Conservation (phyloP, 2,888 invertebrate species). For the Pollenia amentaria region DNA sequence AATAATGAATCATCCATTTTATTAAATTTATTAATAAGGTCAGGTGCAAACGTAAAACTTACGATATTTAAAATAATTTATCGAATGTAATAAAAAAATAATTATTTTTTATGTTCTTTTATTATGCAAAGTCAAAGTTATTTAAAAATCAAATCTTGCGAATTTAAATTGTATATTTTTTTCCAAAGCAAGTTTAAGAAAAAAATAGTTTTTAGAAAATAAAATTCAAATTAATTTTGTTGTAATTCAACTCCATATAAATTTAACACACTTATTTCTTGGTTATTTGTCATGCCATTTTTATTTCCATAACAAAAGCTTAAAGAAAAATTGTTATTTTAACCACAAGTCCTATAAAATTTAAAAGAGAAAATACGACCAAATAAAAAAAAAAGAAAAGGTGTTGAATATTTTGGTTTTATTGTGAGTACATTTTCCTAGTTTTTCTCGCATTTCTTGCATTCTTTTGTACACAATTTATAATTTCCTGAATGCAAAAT, state of each 20-base stretch:
- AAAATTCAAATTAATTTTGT: slow-evolving; percentile 43
- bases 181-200: neutral
- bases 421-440: slow-evolving; percentile 37
- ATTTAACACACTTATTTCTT: slow-evolving; percentile 46
- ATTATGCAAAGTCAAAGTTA: neutral
- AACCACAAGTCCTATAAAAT: slow-evolving; percentile 46
- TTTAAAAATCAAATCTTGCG: neutral
- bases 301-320: slow-evolving; percentile 25
- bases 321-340: slow-evolving; percentile 40
- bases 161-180: neutral
- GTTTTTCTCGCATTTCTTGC: slow-evolving; percentile 1
- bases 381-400: slow-evolving; percentile 55
- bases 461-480: slow-evolving; percentile 44
- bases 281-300: slow-evolving; percentile 46
- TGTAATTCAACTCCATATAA: slow-evolving; percentile 30
- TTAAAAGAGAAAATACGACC: slow-evolving; percentile 22
- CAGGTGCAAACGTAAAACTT: neutral
- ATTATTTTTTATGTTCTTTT: neutral
- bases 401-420: slow-evolving; percentile 53
- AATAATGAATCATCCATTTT: slow-evolving; percentile 13
- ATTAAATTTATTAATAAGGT: neutral
- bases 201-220: neutral
- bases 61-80: neutral
- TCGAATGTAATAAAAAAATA: neutral
- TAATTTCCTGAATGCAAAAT: slow-evolving; percentile 66